A percentile compares a stretch with the other conserved stretches of the same genome.
These are phyloP conservation scores for Varanus salvator DNA, from an alignment of 2,113 vertebrate species.

Conservation along the genomic window DNA sequence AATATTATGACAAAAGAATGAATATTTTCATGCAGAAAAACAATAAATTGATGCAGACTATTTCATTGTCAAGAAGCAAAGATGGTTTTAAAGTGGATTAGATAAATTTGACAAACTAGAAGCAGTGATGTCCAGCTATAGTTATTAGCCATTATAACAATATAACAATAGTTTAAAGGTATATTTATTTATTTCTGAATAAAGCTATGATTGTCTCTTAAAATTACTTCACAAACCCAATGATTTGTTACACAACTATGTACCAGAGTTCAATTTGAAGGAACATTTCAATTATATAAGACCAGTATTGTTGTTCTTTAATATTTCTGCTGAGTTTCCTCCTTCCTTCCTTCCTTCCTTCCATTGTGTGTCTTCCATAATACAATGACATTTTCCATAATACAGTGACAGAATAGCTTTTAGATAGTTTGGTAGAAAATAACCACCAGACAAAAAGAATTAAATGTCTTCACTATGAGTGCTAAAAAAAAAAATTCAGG, in stretches of 20 bases:
- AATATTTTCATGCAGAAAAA: background rate
- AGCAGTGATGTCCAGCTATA: background rate
- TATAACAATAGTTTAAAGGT: background rate
- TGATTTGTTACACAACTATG: background rate
- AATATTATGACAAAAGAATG: background rate
- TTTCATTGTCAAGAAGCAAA: background rate
- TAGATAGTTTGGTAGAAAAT: background rate
- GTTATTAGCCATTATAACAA: background rate
- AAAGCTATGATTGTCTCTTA: background rate
- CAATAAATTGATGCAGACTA: background rate
- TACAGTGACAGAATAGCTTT: accelerated
- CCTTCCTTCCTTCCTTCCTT: background rate
- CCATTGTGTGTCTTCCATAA: background rate
- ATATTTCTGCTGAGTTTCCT: too few species aligned
- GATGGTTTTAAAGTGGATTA: background rate
- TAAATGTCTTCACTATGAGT: background rate
- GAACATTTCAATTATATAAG: background rate
- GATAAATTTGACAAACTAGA: background rate
- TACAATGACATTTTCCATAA: background rate
- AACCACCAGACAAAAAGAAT: background rate
- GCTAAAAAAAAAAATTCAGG: background rate
- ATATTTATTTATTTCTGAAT: background rate
- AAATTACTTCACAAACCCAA: background rate
- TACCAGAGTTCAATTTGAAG: accelerated
- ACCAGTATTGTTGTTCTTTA: too few species aligned